Conservation (phyloP, 1,140 invertebrate species). For the Apis florea region DNA sequence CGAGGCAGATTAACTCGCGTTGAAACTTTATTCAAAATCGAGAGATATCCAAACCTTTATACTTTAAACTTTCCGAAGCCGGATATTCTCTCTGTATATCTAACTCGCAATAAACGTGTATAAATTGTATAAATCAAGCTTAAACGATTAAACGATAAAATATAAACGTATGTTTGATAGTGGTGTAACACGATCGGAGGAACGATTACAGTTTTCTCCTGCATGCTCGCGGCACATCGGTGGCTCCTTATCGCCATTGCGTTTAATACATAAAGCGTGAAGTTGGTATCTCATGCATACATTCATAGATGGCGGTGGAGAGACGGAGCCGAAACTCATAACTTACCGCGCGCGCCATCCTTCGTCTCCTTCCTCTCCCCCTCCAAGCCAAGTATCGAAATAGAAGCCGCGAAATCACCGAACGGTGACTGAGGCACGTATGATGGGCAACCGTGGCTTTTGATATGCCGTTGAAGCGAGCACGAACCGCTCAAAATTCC, state of each 20-base stretch:
- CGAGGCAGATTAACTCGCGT: too few species aligned
- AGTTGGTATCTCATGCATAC: constrained; percentile 80
- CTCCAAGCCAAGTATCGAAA: constrained; percentile 66
- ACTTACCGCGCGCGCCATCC: constrained; percentile 69
- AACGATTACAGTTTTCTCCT: constrained; percentile 9
- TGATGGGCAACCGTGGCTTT: constrained; percentile 66
- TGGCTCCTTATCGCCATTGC: constrained; percentile 72
- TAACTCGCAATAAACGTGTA: too few species aligned
- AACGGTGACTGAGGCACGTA: constrained; percentile 75
- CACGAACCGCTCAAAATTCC: constrained; percentile 65
- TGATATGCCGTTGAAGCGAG: constrained; percentile 55
- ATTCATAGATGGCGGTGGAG: constrained; percentile 71
- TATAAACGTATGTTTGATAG: background rate
- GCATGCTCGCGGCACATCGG: constrained; percentile 19
- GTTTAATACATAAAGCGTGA: constrained; percentile 80
- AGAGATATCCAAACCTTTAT: too few species aligned
- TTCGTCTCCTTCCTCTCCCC: background rate
- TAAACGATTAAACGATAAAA: constrained; percentile 19
- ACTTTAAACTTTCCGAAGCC: too few species aligned
- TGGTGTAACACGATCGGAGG: background rate
- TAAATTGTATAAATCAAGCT: too few species aligned
- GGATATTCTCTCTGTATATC: too few species aligned
- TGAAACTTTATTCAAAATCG: too few species aligned
- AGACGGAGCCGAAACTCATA: constrained; percentile 66
- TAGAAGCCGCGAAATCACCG: constrained; percentile 71